These are phyloP conservation scores for Tuta absoluta DNA, from an alignment of 2,888 invertebrate species.

Conservation along the genomic window DNA sequence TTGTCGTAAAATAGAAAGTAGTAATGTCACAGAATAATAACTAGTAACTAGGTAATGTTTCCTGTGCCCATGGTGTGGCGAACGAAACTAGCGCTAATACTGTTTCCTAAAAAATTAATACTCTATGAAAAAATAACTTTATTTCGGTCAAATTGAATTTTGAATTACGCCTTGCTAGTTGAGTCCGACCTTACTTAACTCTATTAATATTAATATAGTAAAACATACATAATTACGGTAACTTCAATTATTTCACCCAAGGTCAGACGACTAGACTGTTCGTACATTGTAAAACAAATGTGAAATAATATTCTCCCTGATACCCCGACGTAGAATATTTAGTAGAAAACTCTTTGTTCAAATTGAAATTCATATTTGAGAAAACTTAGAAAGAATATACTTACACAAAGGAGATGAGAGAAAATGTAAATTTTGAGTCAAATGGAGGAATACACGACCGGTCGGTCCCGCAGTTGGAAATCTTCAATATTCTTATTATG, in stretches of 20 bases:
- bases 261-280: conserved; percentile 1
- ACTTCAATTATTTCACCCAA: background rate
- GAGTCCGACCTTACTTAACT: background rate
- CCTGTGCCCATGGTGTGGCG: background rate
- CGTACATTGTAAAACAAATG: no score
- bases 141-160: no score
- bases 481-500: conserved; percentile 6
- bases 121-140: no score
- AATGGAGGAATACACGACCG: background rate
- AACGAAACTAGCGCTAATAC: no score
- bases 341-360: conserved; percentile 1
- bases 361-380: conserved; percentile 17
- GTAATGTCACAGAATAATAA: no score
- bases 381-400: conserved; percentile 7
- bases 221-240: conserved; percentile 3
- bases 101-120: no score
- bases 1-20: no score
- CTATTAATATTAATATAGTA: background rate
- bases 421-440: background rate
- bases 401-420: conserved; percentile 11
- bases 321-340: background rate
- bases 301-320: background rate
- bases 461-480: background rate
- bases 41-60: no score
- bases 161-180: background rate